Base-by-base conservation (phyloP, 53 echinoderm and acorn worm species). In the Mesocentrotus franciscanus region DNA sequence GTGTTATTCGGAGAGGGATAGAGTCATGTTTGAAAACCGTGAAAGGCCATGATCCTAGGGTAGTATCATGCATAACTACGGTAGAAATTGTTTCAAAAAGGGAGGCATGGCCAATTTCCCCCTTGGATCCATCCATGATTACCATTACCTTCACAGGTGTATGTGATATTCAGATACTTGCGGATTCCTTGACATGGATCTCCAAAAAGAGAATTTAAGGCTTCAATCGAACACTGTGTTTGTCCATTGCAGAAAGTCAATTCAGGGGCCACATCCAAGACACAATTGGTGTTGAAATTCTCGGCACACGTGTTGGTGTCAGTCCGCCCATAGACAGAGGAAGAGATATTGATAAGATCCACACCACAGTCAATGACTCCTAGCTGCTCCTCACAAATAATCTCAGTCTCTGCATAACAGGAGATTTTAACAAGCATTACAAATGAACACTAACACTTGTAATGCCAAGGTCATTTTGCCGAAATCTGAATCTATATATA, bases 261-360 rank as follows among this genome's bases (percentile, higher is more conserved):
- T 36, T 36, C 79, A 79, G 79, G 33, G 18, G 35, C 16, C 79
- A 79, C 79, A 79, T 79, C 36, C 20, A 39, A 16, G 36, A n/a
- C 79, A 79, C 79, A 79, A n/a, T 79, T 13, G 20, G 79, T 79
- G 35, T 15, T 79, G 16, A 6, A 18, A 17, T 39, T 35, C 35
- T 36, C 35, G 16, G 18, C 79, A 39, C 79, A 79, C 17, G 39
- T 79, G 15, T 35, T 18, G 17, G 18, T 36, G 11, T 79, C 79
- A 42, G 79, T 79, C 39, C 79, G 79, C 79, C 79, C 79, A 79
- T 79, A 79, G 79, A 79, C 79, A 79, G 79, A 32, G 20, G 36
- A 11, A 17, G 79, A 79, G 42, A 79, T 79, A 79, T 17, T 35
- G 35, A 79, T 79, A 39, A 39, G 42, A 79, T 79, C 39, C 20